These are phyloP conservation scores for Phenacoccus solenopsis DNA, from an alignment of 1,140 invertebrate genomes.

Conservation along the genomic window DNA sequence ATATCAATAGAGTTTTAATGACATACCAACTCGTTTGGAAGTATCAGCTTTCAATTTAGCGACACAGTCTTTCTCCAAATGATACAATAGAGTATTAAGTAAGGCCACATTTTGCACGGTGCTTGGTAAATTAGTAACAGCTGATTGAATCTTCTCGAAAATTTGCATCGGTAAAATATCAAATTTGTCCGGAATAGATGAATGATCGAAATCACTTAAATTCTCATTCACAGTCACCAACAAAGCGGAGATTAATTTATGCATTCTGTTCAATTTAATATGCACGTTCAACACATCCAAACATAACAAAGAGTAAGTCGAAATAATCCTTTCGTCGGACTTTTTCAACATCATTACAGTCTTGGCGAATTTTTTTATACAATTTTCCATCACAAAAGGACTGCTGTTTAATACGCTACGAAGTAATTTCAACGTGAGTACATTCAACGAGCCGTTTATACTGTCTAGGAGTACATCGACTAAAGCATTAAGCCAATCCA, in stretches of 20 bases:
- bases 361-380: background rate
- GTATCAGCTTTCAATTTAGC: background rate
- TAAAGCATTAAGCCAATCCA: background rate
- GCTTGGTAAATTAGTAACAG: background rate
- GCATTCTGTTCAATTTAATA: background rate
- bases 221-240: background rate
- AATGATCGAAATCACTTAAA: background rate
- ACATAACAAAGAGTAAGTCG: background rate
- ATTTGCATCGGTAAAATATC: background rate
- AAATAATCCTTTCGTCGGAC: background rate
- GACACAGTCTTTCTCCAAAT: slow-evolving; percentile 7
- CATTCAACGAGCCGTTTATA: background rate
- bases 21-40: background rate
- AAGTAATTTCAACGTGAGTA: background rate
- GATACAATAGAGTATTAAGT: background rate
- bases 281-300: background rate
- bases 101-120: background rate
- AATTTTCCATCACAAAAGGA: background rate
- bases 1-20: background rate
- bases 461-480: background rate
- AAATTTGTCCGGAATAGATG: background rate
- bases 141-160: background rate
- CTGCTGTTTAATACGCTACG: background rate
- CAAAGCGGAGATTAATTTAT: background rate
- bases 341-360: background rate